Base-by-base conservation (phyloP, 2,113 vertebrate species). In the Fregetta grallaria region DNA sequence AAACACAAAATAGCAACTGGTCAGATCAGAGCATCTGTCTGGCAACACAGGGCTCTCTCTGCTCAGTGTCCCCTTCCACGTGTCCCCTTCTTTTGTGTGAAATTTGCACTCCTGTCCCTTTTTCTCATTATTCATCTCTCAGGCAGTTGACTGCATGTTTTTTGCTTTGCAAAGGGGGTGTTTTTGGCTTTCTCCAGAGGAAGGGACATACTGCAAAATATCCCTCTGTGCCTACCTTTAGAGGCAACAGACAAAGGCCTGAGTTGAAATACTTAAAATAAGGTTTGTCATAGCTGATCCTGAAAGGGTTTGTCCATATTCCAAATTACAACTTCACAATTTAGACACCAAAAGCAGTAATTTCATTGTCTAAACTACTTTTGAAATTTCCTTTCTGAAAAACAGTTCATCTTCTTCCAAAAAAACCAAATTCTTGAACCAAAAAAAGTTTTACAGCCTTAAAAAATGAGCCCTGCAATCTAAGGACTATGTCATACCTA, bases 111-210 rank as follows among this genome's bases (percentile, higher is more conserved):
- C 55, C 38, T 61, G 72, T 7, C 47, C 76, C 55, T 49, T 65
- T 40, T 15, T 6, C 47, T 36, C 19, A 3, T 29, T 18, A 9
- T 44, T 75, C 36, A 6, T 47, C 45, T 47, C 50, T 15, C 52
- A 40, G 56, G 15, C 32, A 19, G 8, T 0, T 30, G 32, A 3
- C 15, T 12, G 47, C 68, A 20, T 0, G 2, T 34, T 40, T 55
- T n/a, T 63, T 74, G n/a, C 87, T 47, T 32, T 52, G 61, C 29
- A 29, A 15, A 63, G 44, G 5, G 15, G 2, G 3, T 5, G 8
- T 23, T 67, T 81, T 1, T 10, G 25, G 21, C 44, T 91, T 65
- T 79, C 16, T 87, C 56, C 70, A 72, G 44, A 30, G 61, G 12
- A 78, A 79, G 9, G 29, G 36, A 34, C 13, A 3, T 45, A 7